These are phyloP conservation scores for Zaprionus davidi DNA, from an alignment of 1,140 invertebrate genomes.

Conservation along the genomic window DNA sequence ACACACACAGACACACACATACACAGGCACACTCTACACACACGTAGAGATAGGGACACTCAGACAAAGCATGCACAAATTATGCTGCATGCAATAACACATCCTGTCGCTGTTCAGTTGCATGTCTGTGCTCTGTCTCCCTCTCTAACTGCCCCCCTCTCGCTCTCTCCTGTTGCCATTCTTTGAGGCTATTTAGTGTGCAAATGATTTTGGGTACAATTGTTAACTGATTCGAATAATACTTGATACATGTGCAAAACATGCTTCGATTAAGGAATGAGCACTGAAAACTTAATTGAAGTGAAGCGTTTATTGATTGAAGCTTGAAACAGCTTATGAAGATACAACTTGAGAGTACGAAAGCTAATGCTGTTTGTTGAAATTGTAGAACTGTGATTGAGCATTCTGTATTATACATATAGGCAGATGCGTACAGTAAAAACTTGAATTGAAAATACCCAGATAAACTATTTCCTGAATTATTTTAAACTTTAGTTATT, in stretches of 20 bases:
- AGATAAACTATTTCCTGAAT: too few species aligned
- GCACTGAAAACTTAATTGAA: not conserved
- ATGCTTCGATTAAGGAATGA: slow-evolving; percentile 6
- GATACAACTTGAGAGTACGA: too few species aligned
- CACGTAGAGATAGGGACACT: not conserved
- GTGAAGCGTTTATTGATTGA: not conserved
- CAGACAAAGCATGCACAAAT: slow-evolving; percentile 23
- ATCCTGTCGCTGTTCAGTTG: slow-evolving; percentile 28
- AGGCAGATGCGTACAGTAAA: too few species aligned
- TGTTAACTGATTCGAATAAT: slow-evolving; percentile 13
- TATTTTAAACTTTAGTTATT: too few species aligned
- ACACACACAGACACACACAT: slow-evolving; percentile 23
- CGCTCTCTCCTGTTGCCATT: not conserved
- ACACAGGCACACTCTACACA: slow-evolving; percentile 22
- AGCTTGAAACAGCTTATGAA: not conserved
- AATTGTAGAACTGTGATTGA: too few species aligned
- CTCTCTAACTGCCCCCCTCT: not conserved
- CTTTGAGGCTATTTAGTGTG: slow-evolving; percentile 7
- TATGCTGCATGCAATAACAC: slow-evolving; percentile 48
- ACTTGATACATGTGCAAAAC: slow-evolving; percentile 21
- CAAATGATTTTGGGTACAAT: slow-evolving; percentile 23
- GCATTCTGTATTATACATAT: too few species aligned
- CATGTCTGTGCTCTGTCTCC: not conserved
- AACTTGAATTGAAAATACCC: too few species aligned
- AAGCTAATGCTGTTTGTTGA: too few species aligned